A percentile compares a stretch with the other conserved stretches of the same genome.
Conservation (phyloP, 1,140 invertebrate genomes). For the Goniozus legneri region DNA sequence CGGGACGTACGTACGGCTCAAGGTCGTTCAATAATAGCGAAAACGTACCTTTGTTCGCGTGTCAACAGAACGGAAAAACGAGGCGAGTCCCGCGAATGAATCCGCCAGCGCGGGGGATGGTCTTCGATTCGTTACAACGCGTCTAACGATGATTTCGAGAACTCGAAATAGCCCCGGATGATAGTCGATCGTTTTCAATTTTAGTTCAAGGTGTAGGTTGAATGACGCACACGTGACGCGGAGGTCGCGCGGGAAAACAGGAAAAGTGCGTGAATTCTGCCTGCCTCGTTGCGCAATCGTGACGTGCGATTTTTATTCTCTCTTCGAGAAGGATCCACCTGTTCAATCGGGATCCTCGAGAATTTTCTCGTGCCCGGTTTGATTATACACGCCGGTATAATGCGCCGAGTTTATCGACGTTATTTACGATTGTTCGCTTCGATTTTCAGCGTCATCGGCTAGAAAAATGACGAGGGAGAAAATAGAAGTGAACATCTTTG, state of each 20-base stretch:
- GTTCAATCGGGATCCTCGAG: too few species aligned
- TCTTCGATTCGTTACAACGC: not conserved
- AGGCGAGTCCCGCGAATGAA: not conserved
- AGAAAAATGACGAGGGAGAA: too few species aligned
- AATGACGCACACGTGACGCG: constrained; percentile 33
- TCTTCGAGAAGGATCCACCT: too few species aligned
- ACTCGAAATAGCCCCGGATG: constrained; percentile 40
- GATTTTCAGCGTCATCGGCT: too few species aligned
- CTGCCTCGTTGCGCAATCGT: not conserved
- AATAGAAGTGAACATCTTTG: too few species aligned
- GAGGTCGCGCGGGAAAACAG: constrained; percentile 29
- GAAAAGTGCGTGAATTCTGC: constrained; percentile 21
- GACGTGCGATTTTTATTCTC: too few species aligned
- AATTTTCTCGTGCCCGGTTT: too few species aligned
- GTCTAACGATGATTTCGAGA: constrained; percentile 9
- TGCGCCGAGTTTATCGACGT: too few species aligned
- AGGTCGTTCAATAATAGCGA: not conserved
- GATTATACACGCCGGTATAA: too few species aligned
- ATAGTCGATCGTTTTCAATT: constrained; percentile 43
- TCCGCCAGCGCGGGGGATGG: not conserved
- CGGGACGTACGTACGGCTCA: not conserved
- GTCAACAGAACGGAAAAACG: not conserved
- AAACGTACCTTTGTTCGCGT: not conserved
- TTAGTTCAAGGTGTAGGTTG: constrained; percentile 49
- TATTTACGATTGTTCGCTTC: too few species aligned